A percentile compares a stretch with the other conserved stretches of the same genome.
Conservation (phyloP, 2,797 vertebrate species). For the Spheniscus humboldti region DNA sequence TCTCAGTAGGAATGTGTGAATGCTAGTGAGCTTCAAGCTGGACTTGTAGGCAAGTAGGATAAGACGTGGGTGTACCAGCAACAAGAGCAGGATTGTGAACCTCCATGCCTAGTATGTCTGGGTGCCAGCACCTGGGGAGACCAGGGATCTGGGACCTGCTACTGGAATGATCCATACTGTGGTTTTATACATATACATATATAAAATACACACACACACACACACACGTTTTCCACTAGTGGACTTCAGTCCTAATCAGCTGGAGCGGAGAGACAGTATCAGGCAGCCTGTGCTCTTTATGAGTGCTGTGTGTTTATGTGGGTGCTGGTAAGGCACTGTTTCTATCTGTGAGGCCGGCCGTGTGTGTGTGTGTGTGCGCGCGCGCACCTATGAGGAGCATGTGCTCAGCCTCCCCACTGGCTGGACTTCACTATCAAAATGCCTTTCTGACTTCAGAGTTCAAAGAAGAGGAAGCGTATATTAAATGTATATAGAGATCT, state of each 20-base stretch:
- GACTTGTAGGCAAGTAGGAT: background rate
- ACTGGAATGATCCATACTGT: background rate
- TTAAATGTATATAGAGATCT: background rate
- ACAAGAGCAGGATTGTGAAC: background rate
- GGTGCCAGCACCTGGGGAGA: background rate
- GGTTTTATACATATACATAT: background rate
- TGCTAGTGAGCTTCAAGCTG: background rate
- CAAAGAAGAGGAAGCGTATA: background rate
- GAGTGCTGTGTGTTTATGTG: background rate
- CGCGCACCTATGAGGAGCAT: background rate
- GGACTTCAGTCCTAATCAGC: background rate
- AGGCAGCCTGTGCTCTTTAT: background rate
- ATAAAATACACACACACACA: background rate
- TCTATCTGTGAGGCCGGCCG: background rate
- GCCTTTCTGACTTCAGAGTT: background rate
- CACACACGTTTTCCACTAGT: background rate
- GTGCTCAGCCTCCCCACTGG: background rate
- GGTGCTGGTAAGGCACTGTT: background rate
- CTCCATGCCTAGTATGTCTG: fast-evolving
- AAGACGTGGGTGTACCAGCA: background rate
- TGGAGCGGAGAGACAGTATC: background rate
- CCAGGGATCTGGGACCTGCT: background rate
- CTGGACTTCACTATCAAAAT: background rate
- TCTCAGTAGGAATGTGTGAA: background rate
- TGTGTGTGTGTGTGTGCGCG: background rate